These are phyloP conservation scores for Maniola hyperantus DNA, from an alignment of 2,888 invertebrate genomes.

Conservation along the genomic window DNA sequence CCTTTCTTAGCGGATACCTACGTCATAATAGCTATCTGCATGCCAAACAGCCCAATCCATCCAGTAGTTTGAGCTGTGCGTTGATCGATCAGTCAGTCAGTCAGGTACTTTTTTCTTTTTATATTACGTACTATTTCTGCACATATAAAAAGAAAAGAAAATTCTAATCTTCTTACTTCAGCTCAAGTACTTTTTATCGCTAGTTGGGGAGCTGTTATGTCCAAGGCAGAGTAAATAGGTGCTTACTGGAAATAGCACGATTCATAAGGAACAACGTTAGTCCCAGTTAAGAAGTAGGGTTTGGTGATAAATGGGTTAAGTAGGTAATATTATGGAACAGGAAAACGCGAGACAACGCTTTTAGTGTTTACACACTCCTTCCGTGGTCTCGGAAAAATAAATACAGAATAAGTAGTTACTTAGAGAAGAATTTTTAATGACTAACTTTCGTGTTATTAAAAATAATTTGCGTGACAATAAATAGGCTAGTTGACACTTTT, in stretches of 20 bases:
- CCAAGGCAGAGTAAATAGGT: conserved; percentile 45
- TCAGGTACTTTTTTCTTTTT: too few relatives aligned
- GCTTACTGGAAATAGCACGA: conserved; percentile 44
- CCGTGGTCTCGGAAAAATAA: conserved; percentile 12
- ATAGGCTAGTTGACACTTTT: too few relatives aligned
- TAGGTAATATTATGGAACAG: conserved; percentile 33
- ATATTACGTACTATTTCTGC: background rate
- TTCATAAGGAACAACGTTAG: conserved; percentile 43
- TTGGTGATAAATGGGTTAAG: conserved; percentile 42
- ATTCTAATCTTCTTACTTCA: conserved; percentile 34
- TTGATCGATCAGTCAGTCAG: too few relatives aligned
- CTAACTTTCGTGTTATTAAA: background rate
- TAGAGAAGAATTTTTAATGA: background rate
- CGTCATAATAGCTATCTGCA: too few relatives aligned
- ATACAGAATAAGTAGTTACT: conserved; percentile 10
- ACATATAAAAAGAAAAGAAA: conserved; percentile 19
- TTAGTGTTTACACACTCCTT: conserved; percentile 34
- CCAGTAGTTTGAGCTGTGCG: too few relatives aligned
- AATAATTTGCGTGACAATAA: background rate
- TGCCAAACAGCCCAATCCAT: too few relatives aligned
- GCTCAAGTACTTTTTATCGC: conserved; percentile 43
- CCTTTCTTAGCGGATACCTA: too few relatives aligned
- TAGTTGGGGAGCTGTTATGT: conserved; percentile 44
- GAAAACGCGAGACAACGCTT: conserved; percentile 34
- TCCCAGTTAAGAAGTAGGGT: conserved; percentile 40